These are phyloP conservation scores for Syndactyla subalaris DNA, from an alignment of 2,797 vertebrate species.

Conservation along the genomic window DNA sequence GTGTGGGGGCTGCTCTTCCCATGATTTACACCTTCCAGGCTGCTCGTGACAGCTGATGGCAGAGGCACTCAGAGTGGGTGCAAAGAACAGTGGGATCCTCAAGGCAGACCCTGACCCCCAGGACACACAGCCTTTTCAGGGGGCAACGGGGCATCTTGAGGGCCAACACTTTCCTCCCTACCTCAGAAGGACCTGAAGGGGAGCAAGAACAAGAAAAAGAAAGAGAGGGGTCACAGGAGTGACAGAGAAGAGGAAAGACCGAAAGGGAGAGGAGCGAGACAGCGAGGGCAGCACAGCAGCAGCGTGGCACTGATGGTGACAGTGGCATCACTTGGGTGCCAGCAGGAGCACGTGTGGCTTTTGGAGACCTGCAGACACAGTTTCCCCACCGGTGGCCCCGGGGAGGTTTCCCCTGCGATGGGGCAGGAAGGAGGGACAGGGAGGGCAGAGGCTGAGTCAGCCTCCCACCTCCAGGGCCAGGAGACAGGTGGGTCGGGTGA, in stretches of 20 bases:
- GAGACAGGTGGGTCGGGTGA: background rate
- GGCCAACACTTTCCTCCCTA: background rate
- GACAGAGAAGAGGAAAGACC: background rate
- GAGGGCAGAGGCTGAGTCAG: constrained; percentile 1
- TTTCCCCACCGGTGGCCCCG: accelerated
- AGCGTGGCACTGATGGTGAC: background rate
- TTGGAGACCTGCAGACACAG: background rate
- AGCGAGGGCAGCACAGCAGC: accelerated
- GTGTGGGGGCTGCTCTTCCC: background rate
- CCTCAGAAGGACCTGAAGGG: background rate
- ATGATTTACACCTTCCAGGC: background rate
- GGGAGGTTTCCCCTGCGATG: background rate
- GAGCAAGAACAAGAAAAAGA: background rate
- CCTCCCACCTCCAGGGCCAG: background rate
- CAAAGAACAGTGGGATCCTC: background rate
- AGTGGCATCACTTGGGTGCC: background rate
- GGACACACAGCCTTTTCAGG: accelerated
- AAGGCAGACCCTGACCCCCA: background rate
- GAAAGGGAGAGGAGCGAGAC: background rate
- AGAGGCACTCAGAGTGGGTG: background rate
- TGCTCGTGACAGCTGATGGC: background rate
- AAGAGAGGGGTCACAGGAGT: background rate
- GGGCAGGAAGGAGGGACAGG: background rate
- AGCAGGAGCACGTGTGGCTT: accelerated
- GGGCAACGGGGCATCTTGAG: background rate